Base-by-base conservation (phyloP, 2,888 invertebrate genomes). In the Nebria brevicollis region DNA sequence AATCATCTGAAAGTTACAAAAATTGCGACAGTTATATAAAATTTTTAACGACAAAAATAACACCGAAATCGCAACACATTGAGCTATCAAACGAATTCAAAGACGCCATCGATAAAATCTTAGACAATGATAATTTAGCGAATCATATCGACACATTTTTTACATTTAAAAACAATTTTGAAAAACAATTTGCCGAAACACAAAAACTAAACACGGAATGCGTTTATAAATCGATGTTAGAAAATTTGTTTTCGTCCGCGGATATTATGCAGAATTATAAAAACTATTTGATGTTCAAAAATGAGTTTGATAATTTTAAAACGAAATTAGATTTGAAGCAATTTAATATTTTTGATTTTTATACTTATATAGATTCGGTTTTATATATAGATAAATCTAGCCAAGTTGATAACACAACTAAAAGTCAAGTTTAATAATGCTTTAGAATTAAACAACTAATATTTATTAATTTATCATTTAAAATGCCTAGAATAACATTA, bases 281-380 rank as follows among this genome's bases (percentile, higher is more conserved):
- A 15, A 66, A 73, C 42, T 78, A 65, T 78, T 78, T 78, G 26
- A 8, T 78, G 20, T 73, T 78, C 7, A 73, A 66, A 65, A 73
- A 78, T 66, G 73, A 78, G 41, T 78, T 66, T 73, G 73, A 78
- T 42, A 64, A 20, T 41, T 78, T 78, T 8, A 73, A 73, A 72
- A 64, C 26, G 15, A 66, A 73, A 3, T 34, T 78, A 41, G 54
- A 73, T 15, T 13, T 78, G 10, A 66, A 41, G 15, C 13, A 73
- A 26, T 78, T 65, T 65, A 41, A 15, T 66, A 20, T 78, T 54
- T 54, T 54, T 54, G 54, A 54, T 54, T 54, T 54, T 54, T 54
- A 54, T 54, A 54, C 54, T 8, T 54, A 54, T 54, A 11, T 54
- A 54, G 54, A 54, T 54, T 54, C 54, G 11, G 54, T 54, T 54